A percentile compares a stretch with the other conserved stretches of the same genome.
phyloP scores from a whole-genome alignment of 2,113 vertebrate species.

The Platycercus adscitus region DNA sequence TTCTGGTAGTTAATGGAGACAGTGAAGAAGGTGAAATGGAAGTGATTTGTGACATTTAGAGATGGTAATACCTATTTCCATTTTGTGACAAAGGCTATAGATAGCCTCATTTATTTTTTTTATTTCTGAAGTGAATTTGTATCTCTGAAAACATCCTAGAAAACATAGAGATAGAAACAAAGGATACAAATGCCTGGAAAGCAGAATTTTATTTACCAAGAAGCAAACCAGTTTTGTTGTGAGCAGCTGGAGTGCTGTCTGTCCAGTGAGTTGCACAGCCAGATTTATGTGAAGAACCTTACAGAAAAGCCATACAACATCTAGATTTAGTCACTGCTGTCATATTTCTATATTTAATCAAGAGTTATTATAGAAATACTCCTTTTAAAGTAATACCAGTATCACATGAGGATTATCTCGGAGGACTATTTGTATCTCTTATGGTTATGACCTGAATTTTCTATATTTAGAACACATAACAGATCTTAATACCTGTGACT shows the following conservation, averaged over 20 bases:
- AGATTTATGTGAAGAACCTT: neutral
- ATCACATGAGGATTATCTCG: conserved; percentile 61
- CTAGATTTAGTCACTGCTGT: conserved; percentile 39
- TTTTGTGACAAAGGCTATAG: neutral
- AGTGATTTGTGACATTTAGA: neutral
- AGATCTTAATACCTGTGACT: conserved; percentile 47
- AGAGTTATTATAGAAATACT: conserved; percentile 46
- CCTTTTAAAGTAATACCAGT: conserved; percentile 51
- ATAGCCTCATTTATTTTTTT: neutral
- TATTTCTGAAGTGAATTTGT: neutral
- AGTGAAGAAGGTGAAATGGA: neutral
- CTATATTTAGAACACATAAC: conserved; percentile 35
- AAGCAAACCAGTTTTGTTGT: neutral
- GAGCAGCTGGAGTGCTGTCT: neutral
- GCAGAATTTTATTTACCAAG: neutral
- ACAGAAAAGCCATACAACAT: neutral
- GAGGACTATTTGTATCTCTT: conserved; percentile 44
- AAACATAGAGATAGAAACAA: neutral
- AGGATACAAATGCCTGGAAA: neutral
- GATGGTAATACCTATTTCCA: neutral
- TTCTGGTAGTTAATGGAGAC: neutral
- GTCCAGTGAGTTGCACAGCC: neutral
- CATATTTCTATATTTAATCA: conserved; percentile 47
- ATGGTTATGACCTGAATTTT: conserved; percentile 53
- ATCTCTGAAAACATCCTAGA: neutral